Base-by-base conservation (phyloP, 1,140 invertebrate genomes). In the Heliconius hewitsoni region DNA sequence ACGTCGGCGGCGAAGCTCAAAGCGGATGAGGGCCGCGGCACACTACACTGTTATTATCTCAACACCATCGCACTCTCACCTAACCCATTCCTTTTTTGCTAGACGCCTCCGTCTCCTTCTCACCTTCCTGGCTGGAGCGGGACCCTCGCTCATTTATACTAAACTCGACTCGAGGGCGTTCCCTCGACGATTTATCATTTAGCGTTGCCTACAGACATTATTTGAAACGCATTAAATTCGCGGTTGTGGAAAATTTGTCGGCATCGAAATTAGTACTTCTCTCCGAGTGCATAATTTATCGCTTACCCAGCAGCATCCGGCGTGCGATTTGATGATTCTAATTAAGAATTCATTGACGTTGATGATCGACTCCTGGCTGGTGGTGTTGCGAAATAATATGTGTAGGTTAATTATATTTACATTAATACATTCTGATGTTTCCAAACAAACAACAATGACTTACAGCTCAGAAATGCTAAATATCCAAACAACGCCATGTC, bases 141-240 rank as follows among this genome's bases (percentile, higher is more conserved):
- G 93, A 94, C 84, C 80, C 81, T 39, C 77, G 72, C 78, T 88
- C 89, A 85, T 91, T 93, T 89, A 90, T 87, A 89, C 87, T 87
- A 89, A 92, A 89, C 86, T 86, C 86, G 86, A 87, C 82, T 88
- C 79, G 84, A 87, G 89, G 93, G 93, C 93, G 93, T 94, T 90
- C 87, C 91, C 85, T 84, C 83, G 86, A 90, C 91, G 91, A 94
- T 94, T 94, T 93, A 94, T 94, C 91, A 94, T 94, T 94, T 94
- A 93, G 82, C 87, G 90, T 93, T 89, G 91, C 93, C 93, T 93
- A 91, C 93, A 91, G 93, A 93, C 90, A 93, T 94, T 94, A 93
- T 94, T 93, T 93, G 93, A 91, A 93, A 94, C 91, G 89, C 91
- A 94, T 94, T 92, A 93, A 94, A 94, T 91, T 91, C 89, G 91